Evolutionary conservation across 2,888 invertebrate genomes (phyloP).

Genomic region (Osmoderma eremita): DNA sequence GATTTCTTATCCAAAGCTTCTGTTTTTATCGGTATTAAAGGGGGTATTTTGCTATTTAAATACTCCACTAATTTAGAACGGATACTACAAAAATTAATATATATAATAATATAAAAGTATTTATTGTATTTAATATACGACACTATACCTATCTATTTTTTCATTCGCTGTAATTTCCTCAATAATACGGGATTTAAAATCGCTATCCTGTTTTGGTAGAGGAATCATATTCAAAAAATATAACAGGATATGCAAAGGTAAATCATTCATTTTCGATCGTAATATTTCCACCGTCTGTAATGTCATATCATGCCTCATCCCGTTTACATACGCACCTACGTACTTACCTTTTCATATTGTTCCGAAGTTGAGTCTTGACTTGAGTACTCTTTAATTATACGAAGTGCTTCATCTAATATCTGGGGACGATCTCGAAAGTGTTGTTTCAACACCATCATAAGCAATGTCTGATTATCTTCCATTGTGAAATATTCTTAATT

Average conservation of each 20-base stretch:
- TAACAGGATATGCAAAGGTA: conserved; percentile 59
- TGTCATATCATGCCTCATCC: not conserved
- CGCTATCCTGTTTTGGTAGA: conserved; percentile 52
- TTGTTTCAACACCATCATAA: conserved; percentile 58
- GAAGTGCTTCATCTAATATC: conserved; percentile 56
- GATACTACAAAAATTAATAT: conserved; percentile 44
- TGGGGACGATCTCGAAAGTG: conserved; percentile 57
- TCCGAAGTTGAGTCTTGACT: conserved; percentile 53
- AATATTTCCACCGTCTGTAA: conserved; percentile 56
- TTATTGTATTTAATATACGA: not conserved
- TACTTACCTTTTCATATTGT: conserved; percentile 57
- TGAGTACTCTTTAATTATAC: conserved; percentile 57
- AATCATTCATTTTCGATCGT: conserved; percentile 57
- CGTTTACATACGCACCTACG: not conserved
- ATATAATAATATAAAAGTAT: not conserved
- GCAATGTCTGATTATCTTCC: conserved; percentile 56
- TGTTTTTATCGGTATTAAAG: conserved; percentile 40
- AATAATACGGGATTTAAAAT: conserved; percentile 34
- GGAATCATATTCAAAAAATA: conserved; percentile 60
- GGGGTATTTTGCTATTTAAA: conserved; percentile 44
- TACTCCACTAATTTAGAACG: conserved; percentile 46
- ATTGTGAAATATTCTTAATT: conserved; percentile 23
- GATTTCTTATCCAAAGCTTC: conserved; percentile 12
- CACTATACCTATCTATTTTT: conserved; percentile 34
- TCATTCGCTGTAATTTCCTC: conserved; percentile 37